Evolutionary conservation across 1,140 invertebrate species (phyloP), one percentile per base, ranked within the genome.

Genomic region (Amyelois transitella): DNA sequence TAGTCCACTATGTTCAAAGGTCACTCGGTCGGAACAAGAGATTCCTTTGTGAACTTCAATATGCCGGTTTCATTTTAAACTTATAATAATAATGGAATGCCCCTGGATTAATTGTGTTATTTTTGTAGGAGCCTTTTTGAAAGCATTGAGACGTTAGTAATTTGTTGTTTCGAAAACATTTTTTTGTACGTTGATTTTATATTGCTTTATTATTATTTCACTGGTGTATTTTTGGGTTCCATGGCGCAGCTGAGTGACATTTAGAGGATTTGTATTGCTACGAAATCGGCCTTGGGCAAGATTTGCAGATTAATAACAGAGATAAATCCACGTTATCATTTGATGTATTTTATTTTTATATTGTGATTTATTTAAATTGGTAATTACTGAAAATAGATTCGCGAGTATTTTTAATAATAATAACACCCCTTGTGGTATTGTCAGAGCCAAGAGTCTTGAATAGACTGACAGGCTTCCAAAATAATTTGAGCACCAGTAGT

Each of bases 61-160:
- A 67, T 60, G 60, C 57, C 66, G 64, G 67, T 63, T 64, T 66
- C 64, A 67, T 70, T 74, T 74, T 66, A 75, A 79, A 73, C 75
- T 81, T 77, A 77, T 69, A 78, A 80, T 79, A 81, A 81, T 77
- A 77, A 72, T 64, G 56, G 68, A 72, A 73, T 69, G 66, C 66
- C 61, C 69, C 47, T 24, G 62, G 61, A 77, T 81, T 79, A 80
- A 79, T 75, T 75, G 72, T 76, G 65, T 76, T 77, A 79, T 83
- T 81, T 77, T 76, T 77, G 64, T 67, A 59, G 62, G 59, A 67
- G 44, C 60, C 62, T 78, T 80, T 80, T 60, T 55, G 54, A 57
- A 48, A 51, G 53, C 71, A 56, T 18, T 69, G 57, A 43, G 50
- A 61, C 62, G 74, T 67, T 59, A 64, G 20, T 80, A 80, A 80